Conservation (phyloP, 2,888 invertebrate genomes). For the Herminia tarsipennalis region DNA sequence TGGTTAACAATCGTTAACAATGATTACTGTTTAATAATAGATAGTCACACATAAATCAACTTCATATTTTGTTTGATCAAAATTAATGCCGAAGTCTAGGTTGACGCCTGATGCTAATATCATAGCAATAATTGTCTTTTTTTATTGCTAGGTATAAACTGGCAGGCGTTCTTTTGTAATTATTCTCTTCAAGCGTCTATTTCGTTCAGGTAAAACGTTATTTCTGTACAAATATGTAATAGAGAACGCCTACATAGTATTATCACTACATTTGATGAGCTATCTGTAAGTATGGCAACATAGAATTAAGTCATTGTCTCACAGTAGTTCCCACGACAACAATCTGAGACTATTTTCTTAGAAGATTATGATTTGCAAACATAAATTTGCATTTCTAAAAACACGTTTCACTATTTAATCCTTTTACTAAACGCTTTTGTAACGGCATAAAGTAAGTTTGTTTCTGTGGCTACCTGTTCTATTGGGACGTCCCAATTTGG, state of each 20-base stretch:
- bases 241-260: too few relatives aligned
- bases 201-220: too few relatives aligned
- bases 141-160: too few relatives aligned
- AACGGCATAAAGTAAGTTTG: conserved; percentile 19
- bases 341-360: conserved; percentile 25
- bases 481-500: conserved; percentile 7
- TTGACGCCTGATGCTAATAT: conserved; percentile 30
- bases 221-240: too few relatives aligned
- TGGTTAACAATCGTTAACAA: too few relatives aligned
- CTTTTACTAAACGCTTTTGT: conserved; percentile 8
- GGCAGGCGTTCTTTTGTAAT: neutral
- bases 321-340: conserved; percentile 11
- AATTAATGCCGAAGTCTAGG: too few relatives aligned
- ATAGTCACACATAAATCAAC: neutral
- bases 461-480: conserved; percentile 32
- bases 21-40: too few relatives aligned
- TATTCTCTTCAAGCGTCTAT: neutral
- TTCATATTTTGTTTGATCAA: neutral
- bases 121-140: conserved; percentile 28
- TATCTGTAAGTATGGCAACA: neutral
- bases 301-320: neutral
- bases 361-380: conserved; percentile 24
- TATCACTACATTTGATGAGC: neutral
- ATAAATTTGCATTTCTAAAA: conserved; percentile 21
- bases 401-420: conserved; percentile 9